Percentiles rank a stretch among this genome's conserved stretches.
Conservation (phyloP, 2,113 vertebrate genomes). For the Pelmatolapia mariae region DNA sequence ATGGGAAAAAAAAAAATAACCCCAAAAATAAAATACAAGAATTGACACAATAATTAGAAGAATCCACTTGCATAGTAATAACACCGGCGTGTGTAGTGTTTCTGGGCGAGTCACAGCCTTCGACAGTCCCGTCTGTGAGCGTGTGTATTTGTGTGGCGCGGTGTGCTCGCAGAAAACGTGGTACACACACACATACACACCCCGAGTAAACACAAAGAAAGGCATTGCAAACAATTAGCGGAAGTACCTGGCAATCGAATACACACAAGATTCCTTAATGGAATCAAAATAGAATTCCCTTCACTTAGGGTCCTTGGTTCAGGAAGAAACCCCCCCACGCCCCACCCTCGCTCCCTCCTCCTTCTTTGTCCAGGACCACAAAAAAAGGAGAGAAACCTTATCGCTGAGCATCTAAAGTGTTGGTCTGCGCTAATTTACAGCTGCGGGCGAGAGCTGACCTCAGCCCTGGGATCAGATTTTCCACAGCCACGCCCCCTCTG, state of each 20-base stretch:
- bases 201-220: slow-evolving; percentile 69
- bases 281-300: slow-evolving; percentile 91
- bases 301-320: slow-evolving; percentile 76
- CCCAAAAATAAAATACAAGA: neutral
- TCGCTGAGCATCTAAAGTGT: slow-evolving; percentile 39
- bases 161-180: slow-evolving; percentile 62
- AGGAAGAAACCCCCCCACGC: slow-evolving; percentile 2
- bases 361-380: neutral
- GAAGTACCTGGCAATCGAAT: slow-evolving; percentile 80
- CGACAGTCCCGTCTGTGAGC: slow-evolving; percentile 60
- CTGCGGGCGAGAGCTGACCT: neutral
- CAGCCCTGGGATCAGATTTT: slow-evolving; percentile 1
- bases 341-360: neutral
- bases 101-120: slow-evolving; percentile 64
- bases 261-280: slow-evolving; percentile 89
- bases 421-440: slow-evolving; percentile 42
- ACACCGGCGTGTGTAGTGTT: slow-evolving; percentile 75
- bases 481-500: neutral
- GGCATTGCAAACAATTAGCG: slow-evolving; percentile 70
- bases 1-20: neutral
- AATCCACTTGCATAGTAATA: slow-evolving; percentile 89
- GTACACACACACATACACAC: slow-evolving; percentile 72
- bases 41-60: slow-evolving; percentile 41
- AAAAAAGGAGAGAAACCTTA: slow-evolving; percentile 26
- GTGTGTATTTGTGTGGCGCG: slow-evolving; percentile 13